These are phyloP conservation scores for Rhadina sibilatrix DNA, from an alignment of 2,113 vertebrate genomes.

Conservation along the genomic window DNA sequence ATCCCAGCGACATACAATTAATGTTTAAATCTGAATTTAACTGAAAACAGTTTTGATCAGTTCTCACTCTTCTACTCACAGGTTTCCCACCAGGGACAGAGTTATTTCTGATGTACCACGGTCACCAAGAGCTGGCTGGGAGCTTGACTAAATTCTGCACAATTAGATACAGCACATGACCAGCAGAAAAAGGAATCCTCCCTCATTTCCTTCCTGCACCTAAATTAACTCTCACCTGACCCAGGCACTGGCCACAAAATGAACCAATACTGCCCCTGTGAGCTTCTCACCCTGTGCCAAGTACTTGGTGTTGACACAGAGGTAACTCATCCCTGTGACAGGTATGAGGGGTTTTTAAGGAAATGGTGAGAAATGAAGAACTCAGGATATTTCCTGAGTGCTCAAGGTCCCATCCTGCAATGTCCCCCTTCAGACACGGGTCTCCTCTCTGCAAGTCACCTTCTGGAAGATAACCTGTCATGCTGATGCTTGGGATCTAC, in stretches of 20 bases:
- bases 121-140: not conserved
- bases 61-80: not conserved
- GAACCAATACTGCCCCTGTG: accelerated
- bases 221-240: not conserved
- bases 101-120: not conserved
- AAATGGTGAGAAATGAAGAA: not conserved
- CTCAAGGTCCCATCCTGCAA: not conserved
- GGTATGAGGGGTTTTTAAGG: not conserved
- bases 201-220: not conserved
- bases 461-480: not conserved
- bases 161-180: not conserved
- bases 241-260: not conserved
- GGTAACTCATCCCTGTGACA: not conserved
- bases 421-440: not conserved
- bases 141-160: not conserved
- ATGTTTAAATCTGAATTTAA: not conserved
- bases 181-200: not conserved
- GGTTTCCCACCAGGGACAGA: not conserved
- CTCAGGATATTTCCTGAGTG: accelerated
- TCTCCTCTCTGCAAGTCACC: not conserved
- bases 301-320: not conserved
- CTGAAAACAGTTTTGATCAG: not conserved
- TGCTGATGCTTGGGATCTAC: not conserved
- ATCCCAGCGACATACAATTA: accelerated
- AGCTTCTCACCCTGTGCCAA: not conserved